phyloP scores from a whole-genome alignment of 2,888 invertebrate species.

The Ceraclea dissimilis region DNA sequence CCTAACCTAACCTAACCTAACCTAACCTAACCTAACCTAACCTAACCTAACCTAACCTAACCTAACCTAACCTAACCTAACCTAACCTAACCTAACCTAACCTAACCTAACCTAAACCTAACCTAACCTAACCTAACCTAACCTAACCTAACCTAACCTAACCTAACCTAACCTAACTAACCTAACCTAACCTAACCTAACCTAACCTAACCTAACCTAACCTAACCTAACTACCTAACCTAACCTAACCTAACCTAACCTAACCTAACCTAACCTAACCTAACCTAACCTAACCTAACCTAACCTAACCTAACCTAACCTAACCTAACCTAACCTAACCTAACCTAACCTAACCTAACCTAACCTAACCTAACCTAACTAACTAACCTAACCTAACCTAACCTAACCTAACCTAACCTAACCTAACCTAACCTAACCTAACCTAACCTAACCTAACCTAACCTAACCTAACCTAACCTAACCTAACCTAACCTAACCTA shows the following conservation, averaged over 20 bases:
- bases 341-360: conserved; percentile 21
- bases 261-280: conserved; percentile 26
- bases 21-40: conserved; percentile 7
- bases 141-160: conserved; percentile 23
- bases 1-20: conserved; percentile 15
- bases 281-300: conserved; percentile 24
- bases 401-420: conserved; percentile 27
- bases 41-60: conserved; percentile 11
- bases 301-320: conserved; percentile 23
- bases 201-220: conserved; percentile 23
- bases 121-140: conserved; percentile 17
- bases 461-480: conserved; percentile 28
- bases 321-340: conserved; percentile 24
- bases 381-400: conserved; percentile 26
- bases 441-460: conserved; percentile 26
- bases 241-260: conserved; percentile 28
- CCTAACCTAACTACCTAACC: conserved; percentile 26
- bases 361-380: conserved; percentile 21
- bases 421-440: conserved; percentile 19
- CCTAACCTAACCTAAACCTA: conserved; percentile 16
- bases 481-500: conserved; percentile 28
- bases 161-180: conserved; percentile 23
- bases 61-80: conserved; percentile 23
- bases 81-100: conserved; percentile 14
- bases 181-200: conserved; percentile 20